A percentile compares a stretch with the other conserved stretches of the same genome.
Evolutionary conservation across 2,113 vertebrate species (phyloP).

Genomic region (Dendrocopos noguchii): DNA sequence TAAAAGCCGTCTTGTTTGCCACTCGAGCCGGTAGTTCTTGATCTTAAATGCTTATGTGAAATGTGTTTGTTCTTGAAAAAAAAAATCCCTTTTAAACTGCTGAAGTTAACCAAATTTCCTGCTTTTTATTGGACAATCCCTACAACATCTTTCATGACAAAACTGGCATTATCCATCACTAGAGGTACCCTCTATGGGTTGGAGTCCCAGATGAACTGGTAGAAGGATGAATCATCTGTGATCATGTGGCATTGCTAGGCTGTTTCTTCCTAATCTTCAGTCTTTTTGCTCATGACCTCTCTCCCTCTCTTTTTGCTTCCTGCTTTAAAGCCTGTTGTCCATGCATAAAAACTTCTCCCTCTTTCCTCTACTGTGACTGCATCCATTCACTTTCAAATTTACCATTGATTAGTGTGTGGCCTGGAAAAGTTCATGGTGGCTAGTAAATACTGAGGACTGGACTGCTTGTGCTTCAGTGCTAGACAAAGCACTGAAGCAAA

Average conservation of each 20-base stretch:
- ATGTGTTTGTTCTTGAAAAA: background rate
- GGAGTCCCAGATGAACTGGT: background rate
- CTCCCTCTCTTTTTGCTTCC: background rate
- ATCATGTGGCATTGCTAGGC: background rate
- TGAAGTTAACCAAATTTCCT: background rate
- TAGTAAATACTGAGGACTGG: background rate
- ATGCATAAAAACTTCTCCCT: background rate
- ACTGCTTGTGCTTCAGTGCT: background rate
- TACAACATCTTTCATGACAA: background rate
- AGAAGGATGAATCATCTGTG: background rate
- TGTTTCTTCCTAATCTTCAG: background rate
- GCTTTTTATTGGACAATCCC: background rate
- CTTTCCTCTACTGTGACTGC: background rate
- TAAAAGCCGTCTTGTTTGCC: background rate
- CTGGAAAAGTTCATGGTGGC: background rate
- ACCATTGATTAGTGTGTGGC: background rate
- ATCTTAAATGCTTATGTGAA: conserved; percentile 24
- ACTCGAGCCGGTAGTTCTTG: background rate
- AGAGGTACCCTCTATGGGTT: background rate
- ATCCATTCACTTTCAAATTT: background rate
- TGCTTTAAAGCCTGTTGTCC: background rate
- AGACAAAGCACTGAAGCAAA: background rate
- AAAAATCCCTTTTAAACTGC: background rate
- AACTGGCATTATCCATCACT: background rate
- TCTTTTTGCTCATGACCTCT: background rate